phyloP scores from a whole-genome alignment of 2,113 vertebrate species.

The Cyanistes caeruleus region DNA sequence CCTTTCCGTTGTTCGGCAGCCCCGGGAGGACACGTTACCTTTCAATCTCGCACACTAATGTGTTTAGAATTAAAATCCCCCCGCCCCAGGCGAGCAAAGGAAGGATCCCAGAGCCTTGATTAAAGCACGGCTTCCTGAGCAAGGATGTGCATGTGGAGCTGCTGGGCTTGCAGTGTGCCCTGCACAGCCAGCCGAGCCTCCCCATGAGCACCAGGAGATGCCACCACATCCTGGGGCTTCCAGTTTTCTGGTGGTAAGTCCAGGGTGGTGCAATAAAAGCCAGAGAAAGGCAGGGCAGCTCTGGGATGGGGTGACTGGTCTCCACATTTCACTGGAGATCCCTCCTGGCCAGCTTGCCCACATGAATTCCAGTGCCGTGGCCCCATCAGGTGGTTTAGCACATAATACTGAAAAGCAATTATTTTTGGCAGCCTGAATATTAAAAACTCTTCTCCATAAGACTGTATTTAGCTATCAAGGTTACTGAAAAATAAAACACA shows the following conservation, averaged over 20 bases:
- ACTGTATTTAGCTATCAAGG: constrained; percentile 34
- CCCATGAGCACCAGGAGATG: accelerated
- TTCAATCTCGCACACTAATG: constrained; percentile 77
- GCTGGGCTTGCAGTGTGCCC: not conserved
- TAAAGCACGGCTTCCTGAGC: constrained; percentile 68
- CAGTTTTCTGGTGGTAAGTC: not conserved
- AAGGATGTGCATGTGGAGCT: constrained; percentile 46
- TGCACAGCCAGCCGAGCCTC: not conserved
- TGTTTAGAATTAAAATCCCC: constrained; percentile 77
- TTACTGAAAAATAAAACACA: constrained; percentile 46
- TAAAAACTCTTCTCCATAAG: constrained; percentile 2
- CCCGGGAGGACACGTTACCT: constrained; percentile 77
- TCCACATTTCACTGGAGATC: not conserved
- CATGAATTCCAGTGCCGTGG: accelerated
- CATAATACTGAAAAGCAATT: not conserved
- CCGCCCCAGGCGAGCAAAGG: constrained; percentile 64
- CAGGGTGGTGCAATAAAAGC: not conserved
- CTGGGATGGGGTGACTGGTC: not conserved
- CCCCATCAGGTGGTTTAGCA: not conserved
- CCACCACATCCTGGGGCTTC: not conserved
- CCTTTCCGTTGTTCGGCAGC: constrained; percentile 66
- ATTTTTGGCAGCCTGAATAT: constrained; percentile 24
- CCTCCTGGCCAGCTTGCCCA: not conserved
- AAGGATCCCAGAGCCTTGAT: constrained; percentile 78
- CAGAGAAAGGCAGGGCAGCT: not conserved